A percentile compares a stretch with the other conserved stretches of the same genome.
Conservation (phyloP, 1,140 invertebrate species). For the Tetramorium parvispinum region DNA sequence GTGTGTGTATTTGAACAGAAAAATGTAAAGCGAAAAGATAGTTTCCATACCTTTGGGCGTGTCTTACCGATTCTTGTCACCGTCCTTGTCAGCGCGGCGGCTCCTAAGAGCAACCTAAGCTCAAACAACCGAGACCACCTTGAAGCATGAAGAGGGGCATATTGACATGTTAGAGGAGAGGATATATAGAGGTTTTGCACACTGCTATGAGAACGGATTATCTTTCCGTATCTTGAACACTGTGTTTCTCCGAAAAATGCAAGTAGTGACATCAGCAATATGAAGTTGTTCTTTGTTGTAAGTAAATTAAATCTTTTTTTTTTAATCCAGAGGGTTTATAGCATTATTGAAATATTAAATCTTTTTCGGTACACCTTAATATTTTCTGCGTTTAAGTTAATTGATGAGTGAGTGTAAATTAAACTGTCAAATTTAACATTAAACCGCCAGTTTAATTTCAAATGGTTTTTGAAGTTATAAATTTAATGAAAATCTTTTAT, state of each 20-base stretch:
- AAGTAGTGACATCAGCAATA: neutral
- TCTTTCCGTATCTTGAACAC: neutral
- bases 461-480: neutral
- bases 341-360: constrained; percentile 1
- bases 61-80: constrained; percentile 55
- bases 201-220: constrained; percentile 29
- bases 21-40: constrained; percentile 41
- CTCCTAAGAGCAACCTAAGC: constrained; percentile 52
- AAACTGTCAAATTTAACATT: neutral
- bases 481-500: neutral
- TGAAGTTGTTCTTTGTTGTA: constrained; percentile 44
- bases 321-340: neutral
- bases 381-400: neutral
- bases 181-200: constrained; percentile 64
- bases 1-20: constrained; percentile 8
- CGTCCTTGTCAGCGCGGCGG: constrained; percentile 69
- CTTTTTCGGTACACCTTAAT: neutral
- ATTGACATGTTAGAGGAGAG: constrained; percentile 29
- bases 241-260: constrained; percentile 29
- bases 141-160: constrained; percentile 63
- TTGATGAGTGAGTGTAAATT: neutral
- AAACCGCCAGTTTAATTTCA: neutral
- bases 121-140: constrained; percentile 61
- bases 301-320: constrained; percentile 37
- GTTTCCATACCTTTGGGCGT: constrained; percentile 54